Percentiles rank a stretch among this genome's conserved stretches.
These are phyloP conservation scores for Apoda limacodes DNA, from an alignment of 2,888 invertebrate species.

Conservation along the genomic window DNA sequence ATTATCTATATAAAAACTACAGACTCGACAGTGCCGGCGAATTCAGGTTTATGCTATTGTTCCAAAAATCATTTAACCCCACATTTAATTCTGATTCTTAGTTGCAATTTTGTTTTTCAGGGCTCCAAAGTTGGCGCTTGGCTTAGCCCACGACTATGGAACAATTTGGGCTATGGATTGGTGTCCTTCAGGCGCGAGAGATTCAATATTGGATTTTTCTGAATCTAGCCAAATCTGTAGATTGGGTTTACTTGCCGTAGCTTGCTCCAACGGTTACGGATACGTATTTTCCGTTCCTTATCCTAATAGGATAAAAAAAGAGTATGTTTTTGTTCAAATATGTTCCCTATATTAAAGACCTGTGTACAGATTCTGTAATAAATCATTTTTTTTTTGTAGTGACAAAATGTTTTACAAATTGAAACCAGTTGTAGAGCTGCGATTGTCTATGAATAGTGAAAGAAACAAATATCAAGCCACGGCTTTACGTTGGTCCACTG, in stretches of 20 bases:
- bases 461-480: constrained; percentile 55
- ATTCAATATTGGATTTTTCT: constrained; percentile 22
- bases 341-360: no score
- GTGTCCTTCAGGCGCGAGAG: constrained; percentile 81
- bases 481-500: constrained; percentile 59
- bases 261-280: constrained; percentile 74
- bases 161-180: constrained; percentile 78
- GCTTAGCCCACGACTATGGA: constrained; percentile 73
- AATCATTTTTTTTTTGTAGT: constrained; percentile 36
- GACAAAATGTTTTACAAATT: constrained; percentile 41
- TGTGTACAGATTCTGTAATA: not conserved
- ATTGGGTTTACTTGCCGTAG: constrained; percentile 77
- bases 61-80: no score
- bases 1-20: no score
- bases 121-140: constrained; percentile 56
- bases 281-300: constrained; percentile 73
- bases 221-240: constrained; percentile 31
- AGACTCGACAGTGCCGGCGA: no score
- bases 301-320: constrained; percentile 32
- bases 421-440: constrained; percentile 58
- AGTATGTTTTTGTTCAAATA: no score
- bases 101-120: constrained; percentile 31
- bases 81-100: no score
- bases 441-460: constrained; percentile 27
- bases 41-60: no score